Conservation (phyloP, 2,113 vertebrate species). For the Psettodes erumei region DNA sequence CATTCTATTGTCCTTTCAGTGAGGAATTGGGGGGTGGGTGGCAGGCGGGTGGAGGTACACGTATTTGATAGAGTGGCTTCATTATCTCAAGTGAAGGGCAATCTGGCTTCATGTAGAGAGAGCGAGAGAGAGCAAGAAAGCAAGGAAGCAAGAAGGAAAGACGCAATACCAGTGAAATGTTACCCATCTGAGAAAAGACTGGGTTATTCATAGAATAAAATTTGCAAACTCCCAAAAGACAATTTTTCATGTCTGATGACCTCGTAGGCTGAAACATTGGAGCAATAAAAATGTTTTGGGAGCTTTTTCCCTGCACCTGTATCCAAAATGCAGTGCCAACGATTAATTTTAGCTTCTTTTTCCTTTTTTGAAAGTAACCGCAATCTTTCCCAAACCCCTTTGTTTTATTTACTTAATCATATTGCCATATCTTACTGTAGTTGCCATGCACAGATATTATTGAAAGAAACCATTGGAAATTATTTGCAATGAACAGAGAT, state of each 20-base stretch:
- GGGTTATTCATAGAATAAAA: background rate
- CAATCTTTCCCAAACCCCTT: background rate
- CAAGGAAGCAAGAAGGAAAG: background rate
- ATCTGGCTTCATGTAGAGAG: conserved; percentile 70
- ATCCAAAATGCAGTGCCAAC: background rate
- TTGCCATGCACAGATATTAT: too few species aligned
- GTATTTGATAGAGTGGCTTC: conserved; percentile 80
- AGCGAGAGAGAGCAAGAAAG: background rate
- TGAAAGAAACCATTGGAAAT: background rate
- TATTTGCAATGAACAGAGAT: too few species aligned
- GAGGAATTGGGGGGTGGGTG: conserved; percentile 42
- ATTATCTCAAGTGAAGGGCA: conserved; percentile 82
- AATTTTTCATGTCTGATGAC: background rate
- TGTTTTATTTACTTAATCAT: background rate
- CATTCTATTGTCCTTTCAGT: conserved; percentile 51
- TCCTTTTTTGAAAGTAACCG: background rate
- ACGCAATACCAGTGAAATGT: background rate
- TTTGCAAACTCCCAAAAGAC: background rate
- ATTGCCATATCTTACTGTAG: background rate
- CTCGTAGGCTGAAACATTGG: background rate
- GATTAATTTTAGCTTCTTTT: background rate
- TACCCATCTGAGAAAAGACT: background rate
- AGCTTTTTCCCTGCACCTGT: background rate
- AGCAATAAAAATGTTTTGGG: too few species aligned
- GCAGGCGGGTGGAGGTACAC: conserved; percentile 57